Base-by-base conservation (phyloP, 2,113 vertebrate species). In the Brachypodius melanocephalos region DNA sequence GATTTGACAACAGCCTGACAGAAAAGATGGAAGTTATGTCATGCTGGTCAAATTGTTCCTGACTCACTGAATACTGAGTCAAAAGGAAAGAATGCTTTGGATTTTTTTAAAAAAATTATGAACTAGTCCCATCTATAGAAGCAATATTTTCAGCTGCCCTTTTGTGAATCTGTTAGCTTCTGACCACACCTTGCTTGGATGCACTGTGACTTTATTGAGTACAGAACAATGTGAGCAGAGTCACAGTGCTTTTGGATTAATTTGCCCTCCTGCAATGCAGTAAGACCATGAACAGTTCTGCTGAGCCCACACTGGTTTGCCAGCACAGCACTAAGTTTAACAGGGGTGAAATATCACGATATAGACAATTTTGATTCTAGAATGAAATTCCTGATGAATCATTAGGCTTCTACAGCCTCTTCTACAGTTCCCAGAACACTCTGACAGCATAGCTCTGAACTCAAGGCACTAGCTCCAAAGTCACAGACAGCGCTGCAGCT, bases 401-500 rank as follows among this genome's bases (percentile, higher is more conserved):
- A 38, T 34, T 20, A 75, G 43, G n/a, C n/a, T 85, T 69, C 24
- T 58, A 31, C 9, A 63, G 22, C 10, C 43, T 68, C 28, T 57
- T 82, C n/a, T 71, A 61, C 49, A 68, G 34, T 15, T 76, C 42
- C 42, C 54, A 73, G 63, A 79, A 40, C 24, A 48, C 52, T 34
- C 43, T 46, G 25, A 57, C 1, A 55, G 38, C 17, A 49, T 0
- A 76, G 28, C 28, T 89, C 18, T 13, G 11, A 77, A 69, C 9
- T 20, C 28, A 77, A 43, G 32, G 20, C 28, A 63, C 10, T 46
- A 65, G 8, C 15, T 61, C 31, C 8, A 2, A 72, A 88, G 69
- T 26, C 15, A 46, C 11, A 36, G 15, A 28, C 4, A 36, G 38
- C 0, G 1, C 7, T 19, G 34, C 8, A 32, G 14, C 5, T 58